These are phyloP conservation scores for Halcyon malimbica DNA, from an alignment of 2,113 vertebrate genomes.

Conservation along the genomic window DNA sequence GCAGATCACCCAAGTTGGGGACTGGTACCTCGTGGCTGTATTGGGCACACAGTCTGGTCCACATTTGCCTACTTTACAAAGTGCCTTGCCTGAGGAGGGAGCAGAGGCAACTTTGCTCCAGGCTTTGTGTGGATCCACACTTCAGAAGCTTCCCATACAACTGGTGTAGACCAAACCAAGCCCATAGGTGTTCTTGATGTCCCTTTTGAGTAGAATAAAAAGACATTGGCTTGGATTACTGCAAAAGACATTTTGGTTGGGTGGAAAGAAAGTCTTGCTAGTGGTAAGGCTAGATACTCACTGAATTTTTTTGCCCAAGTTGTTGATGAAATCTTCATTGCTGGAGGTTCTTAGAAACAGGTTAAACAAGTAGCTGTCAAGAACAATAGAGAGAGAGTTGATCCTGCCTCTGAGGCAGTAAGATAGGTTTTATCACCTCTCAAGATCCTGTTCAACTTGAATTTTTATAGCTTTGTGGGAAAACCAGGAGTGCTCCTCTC, in stretches of 20 bases:
- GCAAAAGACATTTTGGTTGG: not conserved
- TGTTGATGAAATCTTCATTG: not conserved
- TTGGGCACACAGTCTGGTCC: not conserved
- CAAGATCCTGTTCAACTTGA: not conserved
- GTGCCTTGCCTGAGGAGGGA: not conserved
- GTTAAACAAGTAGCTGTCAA: not conserved
- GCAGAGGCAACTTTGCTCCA: not conserved
- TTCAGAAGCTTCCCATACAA: not conserved
- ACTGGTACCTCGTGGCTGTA: not conserved
- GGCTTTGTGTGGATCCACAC: not conserved
- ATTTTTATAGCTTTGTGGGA: not conserved
- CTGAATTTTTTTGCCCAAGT: not conserved
- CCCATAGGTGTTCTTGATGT: no score
- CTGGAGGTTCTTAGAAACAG: not conserved
- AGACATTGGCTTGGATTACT: not conserved
- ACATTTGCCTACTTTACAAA: not conserved
- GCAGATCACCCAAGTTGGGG: not conserved
- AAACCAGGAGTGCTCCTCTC: not conserved
- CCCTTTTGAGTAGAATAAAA: rapidly evolving
- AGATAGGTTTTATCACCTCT: not conserved
- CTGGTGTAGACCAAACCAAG: not conserved
- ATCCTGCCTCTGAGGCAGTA: not conserved
- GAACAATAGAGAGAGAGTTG: not conserved
- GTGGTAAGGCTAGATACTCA: not conserved
- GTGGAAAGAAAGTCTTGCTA: not conserved